These are phyloP conservation scores for Danaus melanippus DNA, from an alignment of 1,140 invertebrate species.

Conservation along the genomic window DNA sequence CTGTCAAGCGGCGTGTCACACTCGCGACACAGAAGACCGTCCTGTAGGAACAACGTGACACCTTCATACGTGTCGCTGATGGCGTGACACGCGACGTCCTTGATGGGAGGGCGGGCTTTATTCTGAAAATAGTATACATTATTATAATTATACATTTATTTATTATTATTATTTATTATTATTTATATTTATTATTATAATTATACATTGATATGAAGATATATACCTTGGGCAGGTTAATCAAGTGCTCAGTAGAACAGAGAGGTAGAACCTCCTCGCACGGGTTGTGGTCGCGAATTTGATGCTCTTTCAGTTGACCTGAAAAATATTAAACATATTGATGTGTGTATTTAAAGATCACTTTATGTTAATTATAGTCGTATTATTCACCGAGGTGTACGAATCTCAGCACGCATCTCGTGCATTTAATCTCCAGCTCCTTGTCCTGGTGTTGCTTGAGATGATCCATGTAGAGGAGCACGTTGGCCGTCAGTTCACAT, in stretches of 20 bases:
- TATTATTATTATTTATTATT: no score
- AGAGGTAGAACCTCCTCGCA: constrained; percentile 48
- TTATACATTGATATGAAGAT: neutral
- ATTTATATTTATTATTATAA: no score
- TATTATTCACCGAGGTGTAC: constrained; percentile 74
- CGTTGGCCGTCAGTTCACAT: constrained; percentile 65
- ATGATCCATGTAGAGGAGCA: constrained; percentile 70
- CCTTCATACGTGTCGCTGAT: constrained; percentile 56
- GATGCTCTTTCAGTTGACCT: constrained; percentile 73
- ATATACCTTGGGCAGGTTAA: constrained; percentile 57
- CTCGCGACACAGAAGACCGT: constrained; percentile 76
- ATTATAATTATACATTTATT: no score
- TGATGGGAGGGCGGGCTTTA: constrained; percentile 69
- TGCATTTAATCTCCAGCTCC: constrained; percentile 76
- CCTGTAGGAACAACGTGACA: constrained; percentile 66
- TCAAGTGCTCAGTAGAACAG: constrained; percentile 61
- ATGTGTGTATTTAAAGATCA: neutral
- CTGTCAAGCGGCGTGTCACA: constrained; percentile 78
- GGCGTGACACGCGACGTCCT: constrained; percentile 56
- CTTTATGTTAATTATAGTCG: no score
- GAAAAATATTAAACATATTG: constrained; percentile 11
- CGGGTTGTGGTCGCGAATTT: constrained; percentile 65
- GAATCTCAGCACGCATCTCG: constrained; percentile 80
- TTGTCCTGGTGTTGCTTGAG: constrained; percentile 73
- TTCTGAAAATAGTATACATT: constrained; percentile 37